Base-by-base conservation (phyloP, 2,113 vertebrate genomes). In the Ascaphus truei region DNA sequence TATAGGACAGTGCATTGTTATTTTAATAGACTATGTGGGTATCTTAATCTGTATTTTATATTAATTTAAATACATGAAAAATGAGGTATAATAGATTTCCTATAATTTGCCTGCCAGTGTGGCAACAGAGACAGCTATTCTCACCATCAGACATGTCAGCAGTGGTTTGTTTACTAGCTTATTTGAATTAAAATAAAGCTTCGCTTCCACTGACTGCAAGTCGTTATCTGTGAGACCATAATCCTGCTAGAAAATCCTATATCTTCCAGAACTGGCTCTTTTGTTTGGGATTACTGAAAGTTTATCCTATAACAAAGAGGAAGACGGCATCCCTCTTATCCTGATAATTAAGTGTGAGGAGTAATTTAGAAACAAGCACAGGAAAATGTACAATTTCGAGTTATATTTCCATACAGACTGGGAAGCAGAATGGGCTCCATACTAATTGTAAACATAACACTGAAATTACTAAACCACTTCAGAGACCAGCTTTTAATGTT, bases 131-230 rank as follows among this genome's bases (percentile, higher is more conserved):
- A 89, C 88, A 80, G 87, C 87, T 86, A 88, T 86, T 89, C 89
- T 90, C 86, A 83, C 84, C 82, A 84, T 85, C 88, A 90, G 85
- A 88, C 91, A 88, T 88, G 89, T 91, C 93, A 85, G 85, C 93
- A 85, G 85, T 91, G 89, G 92, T 94, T 96, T 98, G 95, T 98
- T 98, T 98, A 98, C 94, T 84, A 88, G 94, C 93, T 93, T 92
- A 98, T 98, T 97, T 97, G 94, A 99, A 97, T 99, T 93, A 95
- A 93, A 98, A 98, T 98, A 93, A 93, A 93, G 92, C 94, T 93
- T 93, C 84, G 85, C 86, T 91, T 93, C 91, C 92, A 88, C 90
- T 95, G 92, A 92, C 92, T 95, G 94, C 91, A 95, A 92, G 90
- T 91, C 91, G 91, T 94, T 94, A 94, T 94, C 92, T 92, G 86